Evolutionary conservation across 2,113 vertebrate genomes (phyloP), one percentile per base, ranked within the genome.

Genomic region (Chloroceryle aenea): DNA sequence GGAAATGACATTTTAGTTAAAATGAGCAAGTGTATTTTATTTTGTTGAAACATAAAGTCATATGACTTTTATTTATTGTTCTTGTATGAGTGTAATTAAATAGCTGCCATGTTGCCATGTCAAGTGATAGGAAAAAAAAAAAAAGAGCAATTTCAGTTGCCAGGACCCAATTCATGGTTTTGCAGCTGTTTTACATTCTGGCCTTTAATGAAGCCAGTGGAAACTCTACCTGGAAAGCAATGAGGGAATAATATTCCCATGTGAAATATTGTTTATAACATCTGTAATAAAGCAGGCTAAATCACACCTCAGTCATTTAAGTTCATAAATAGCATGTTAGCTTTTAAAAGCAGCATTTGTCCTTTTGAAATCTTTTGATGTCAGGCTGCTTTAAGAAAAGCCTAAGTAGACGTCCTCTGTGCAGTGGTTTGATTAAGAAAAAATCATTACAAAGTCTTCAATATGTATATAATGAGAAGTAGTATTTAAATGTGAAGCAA

Each of bases 1-100:
- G 92, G 85, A 95, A 95, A 95, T 93, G 97, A 97, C 96, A 97
- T 96, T 96, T 96, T 91, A 93, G 93, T 95, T 91, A 97, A 95
- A 95, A 95, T 85, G 63, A 94, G 75, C 90, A 93, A 93, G 75
- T 85, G 77, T 80, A 48, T 92, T 95, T 95, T 91, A 85, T 94
- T 94, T 94, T 94, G 91, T 72, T 96, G 82, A 93, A 95, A 94
- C 67, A 64, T 69, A 90, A 94, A 85, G 93, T 87, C 87, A 68
- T 71, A 94, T 79, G 90, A 89, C 68, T 95, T 97, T 92, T 97
- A 97, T 97, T 97, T 97, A 97, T 86, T 96, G 93, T 84, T 97
- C 92, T 78, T 67, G 42, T 73, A 73, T 76, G 67, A 90, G 63
- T 79, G 61, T 95, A 97, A 97, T 97, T 97, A 97, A 97, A 90